Percentiles rank a stretch among this genome's conserved stretches.
These are phyloP conservation scores for Uloborus diversus DNA, from an alignment of 1,140 invertebrate genomes.

Conservation along the genomic window DNA sequence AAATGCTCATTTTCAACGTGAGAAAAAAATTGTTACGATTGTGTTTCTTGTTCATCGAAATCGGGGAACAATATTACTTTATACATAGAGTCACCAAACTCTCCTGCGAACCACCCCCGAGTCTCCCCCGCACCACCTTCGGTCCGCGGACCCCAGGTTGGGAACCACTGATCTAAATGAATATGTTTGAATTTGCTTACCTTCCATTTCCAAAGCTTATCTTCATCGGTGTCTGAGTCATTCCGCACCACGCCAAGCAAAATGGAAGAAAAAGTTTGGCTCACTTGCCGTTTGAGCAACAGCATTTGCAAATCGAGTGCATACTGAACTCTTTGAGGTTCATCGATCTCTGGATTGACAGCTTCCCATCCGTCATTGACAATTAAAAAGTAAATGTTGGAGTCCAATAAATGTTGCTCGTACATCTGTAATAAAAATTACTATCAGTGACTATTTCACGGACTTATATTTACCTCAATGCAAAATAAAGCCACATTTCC, in stretches of 20 bases:
- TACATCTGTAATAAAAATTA: slow-evolving; percentile 23
- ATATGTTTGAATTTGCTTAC: no score
- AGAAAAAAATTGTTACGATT: no score
- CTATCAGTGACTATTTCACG: background rate
- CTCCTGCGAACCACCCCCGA: no score
- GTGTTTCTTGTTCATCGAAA: no score
- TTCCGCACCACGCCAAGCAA: background rate
- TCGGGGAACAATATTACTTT: no score
- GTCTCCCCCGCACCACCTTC: no score
- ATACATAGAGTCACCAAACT: no score
- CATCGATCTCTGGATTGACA: slow-evolving; percentile 29
- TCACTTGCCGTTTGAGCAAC: slow-evolving; percentile 28
- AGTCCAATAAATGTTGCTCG: background rate
- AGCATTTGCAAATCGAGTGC: slow-evolving; percentile 16
- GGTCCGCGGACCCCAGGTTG: no score
- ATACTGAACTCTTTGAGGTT: slow-evolving; percentile 18
- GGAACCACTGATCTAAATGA: no score
- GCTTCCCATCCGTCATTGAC: slow-evolving; percentile 49
- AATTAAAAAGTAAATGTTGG: slow-evolving; percentile 9
- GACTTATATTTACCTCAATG: no score
- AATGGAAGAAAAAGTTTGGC: background rate
- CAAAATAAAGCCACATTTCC: no score
- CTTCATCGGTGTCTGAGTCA: background rate
- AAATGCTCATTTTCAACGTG: no score
- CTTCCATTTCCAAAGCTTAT: background rate